Conservation (phyloP, 1,140 invertebrate species). For the Papilio dardanus region DNA sequence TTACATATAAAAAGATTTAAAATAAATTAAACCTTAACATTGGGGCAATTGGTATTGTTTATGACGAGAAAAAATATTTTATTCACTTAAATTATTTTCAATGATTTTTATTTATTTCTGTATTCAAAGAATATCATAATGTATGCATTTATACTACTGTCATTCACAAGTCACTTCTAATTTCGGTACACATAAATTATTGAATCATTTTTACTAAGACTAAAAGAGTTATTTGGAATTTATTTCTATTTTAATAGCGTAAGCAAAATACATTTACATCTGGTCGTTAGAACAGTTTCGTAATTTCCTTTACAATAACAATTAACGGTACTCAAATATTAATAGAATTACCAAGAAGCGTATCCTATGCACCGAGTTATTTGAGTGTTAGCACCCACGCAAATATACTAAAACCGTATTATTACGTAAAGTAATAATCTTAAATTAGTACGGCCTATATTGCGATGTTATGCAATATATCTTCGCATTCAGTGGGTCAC, state of each 20-base stretch:
- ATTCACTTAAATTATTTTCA: not conserved
- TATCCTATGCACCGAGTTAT: constrained; percentile 21
- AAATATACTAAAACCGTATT: constrained; percentile 34
- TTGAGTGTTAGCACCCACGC: constrained; percentile 22
- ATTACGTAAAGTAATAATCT: constrained; percentile 38
- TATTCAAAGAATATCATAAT: not conserved
- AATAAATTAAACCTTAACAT: not conserved
- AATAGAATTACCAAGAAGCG: constrained; percentile 29
- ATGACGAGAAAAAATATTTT: not conserved
- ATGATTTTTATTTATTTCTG: not conserved
- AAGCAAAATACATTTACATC: not conserved
- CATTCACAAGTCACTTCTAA: too few species aligned
- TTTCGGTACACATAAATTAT: too few species aligned
- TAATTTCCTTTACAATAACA: constrained; percentile 15
- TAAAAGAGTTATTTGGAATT: not conserved
- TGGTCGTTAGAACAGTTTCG: not conserved
- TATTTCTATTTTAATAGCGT: not conserved
- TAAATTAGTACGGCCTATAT: constrained; percentile 39
- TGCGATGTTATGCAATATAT: constrained; percentile 37
- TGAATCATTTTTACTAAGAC: not conserved
- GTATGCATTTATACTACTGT: too few species aligned
- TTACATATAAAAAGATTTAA: not conserved
- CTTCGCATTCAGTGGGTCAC: constrained; percentile 36
- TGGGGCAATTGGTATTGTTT: not conserved
- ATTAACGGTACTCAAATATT: constrained; percentile 20